A percentile compares a stretch with the other conserved stretches of the same genome.
Evolutionary conservation across 2,797 vertebrate species (phyloP).

Genomic region (Tangara arthus): DNA sequence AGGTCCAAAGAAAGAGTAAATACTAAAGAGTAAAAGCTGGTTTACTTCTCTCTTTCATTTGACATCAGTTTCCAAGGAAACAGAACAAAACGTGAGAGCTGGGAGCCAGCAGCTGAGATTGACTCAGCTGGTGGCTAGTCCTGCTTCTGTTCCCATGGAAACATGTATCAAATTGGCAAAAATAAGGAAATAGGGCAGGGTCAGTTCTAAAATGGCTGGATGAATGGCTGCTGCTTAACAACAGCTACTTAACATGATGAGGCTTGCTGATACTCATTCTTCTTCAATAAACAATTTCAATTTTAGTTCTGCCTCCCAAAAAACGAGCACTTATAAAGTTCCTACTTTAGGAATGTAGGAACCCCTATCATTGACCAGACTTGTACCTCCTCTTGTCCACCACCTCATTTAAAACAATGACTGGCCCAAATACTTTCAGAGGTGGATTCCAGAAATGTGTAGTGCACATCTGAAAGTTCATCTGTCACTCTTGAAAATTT

Average conservation of each 20-base stretch:
- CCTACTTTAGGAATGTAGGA: not conserved
- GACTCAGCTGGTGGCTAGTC: constrained; percentile 70
- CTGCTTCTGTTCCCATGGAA: constrained; percentile 68
- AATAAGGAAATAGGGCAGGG: constrained; percentile 39
- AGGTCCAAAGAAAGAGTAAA: constrained; percentile 10
- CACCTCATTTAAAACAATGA: not conserved
- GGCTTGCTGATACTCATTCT: not conserved
- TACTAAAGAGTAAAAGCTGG: constrained; percentile 18
- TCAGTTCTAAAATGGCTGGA: constrained; percentile 51
- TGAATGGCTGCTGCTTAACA: not conserved
- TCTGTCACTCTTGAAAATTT: not conserved
- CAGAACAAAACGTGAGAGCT: constrained; percentile 58
- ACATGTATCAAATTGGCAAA: constrained; percentile 60
- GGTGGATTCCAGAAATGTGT: not conserved
- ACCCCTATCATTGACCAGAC: rapidly evolving
- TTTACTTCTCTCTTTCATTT: constrained; percentile 48
- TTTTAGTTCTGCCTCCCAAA: not conserved
- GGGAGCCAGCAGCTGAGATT: constrained; percentile 65
- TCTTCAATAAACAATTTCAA: not conserved
- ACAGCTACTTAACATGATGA: not conserved
- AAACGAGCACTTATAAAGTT: not conserved
- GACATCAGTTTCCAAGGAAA: constrained; percentile 69
- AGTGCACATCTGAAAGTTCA: not conserved
- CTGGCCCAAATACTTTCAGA: not conserved
- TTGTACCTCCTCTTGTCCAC: not conserved